Base-by-base conservation (phyloP, 2,888 invertebrate species). In the Sacculina carcini region DNA sequence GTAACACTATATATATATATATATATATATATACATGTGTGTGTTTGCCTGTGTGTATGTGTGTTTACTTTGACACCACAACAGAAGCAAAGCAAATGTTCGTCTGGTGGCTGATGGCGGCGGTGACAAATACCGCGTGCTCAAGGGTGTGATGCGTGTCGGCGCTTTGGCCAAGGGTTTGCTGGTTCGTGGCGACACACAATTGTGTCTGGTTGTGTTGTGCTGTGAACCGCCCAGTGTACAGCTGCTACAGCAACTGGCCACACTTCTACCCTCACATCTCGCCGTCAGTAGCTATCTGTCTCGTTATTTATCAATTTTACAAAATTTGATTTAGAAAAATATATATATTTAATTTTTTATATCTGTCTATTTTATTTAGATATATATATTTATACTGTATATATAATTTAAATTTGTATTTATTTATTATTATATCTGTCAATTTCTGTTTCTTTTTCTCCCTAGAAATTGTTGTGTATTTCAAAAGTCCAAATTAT, bases 121-220 rank as follows among this genome's bases (percentile, higher is more conserved):
- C n/a, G n/a, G n/a, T n/a, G n/a, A n/a, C n/a, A n/a, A n/a, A n/a
- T n/a, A n/a, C 58, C 76, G 92, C 55, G 77, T 84, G 58, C 71
- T 96, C 44, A 86, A 90, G 66, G 94, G 94, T 54, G 92, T 94
- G 28, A 90, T 94, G 89, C 77, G 94, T 56, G 90, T 94, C 44
- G 92, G 92, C 51, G 79, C 83, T 62, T 68, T 89, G 51, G 83
- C 85, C 48, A 86, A 86, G 64, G 85, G 89, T 38, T 73, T 96
- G 55, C 71, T 96, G 61, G 72, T 96, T 24, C 77, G 79, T 57
- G 87, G 87, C 6, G 94, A 96, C 68, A 76, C 77, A 56, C 75
- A 76, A 62, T 89, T 96, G 52, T 79, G 89, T 59, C 72, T 96
- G 56, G 94, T 96, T 34, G 87, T 96, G 51, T 71, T 96, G 52